Evolutionary conservation across 2,888 invertebrate species (phyloP).

Genomic region (Pheosia gnoma): DNA sequence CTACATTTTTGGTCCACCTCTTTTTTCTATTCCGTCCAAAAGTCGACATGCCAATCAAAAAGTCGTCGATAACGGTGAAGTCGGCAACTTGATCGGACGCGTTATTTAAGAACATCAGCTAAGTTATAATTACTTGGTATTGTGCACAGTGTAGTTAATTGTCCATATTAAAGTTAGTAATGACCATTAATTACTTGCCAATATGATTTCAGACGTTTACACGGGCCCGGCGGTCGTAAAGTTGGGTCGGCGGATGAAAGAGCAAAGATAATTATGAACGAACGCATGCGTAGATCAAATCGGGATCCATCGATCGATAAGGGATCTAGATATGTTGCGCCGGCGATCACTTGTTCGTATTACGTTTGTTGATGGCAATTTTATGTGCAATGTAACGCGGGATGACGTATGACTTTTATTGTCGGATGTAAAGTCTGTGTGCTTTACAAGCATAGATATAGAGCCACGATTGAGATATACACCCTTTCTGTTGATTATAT

Average conservation of each 20-base stretch:
- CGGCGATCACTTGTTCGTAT: slow-evolving; percentile 58
- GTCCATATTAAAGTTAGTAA: slow-evolving; percentile 64
- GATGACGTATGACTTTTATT: slow-evolving; percentile 39
- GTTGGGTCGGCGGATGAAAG: slow-evolving; percentile 79
- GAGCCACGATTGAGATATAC: background rate
- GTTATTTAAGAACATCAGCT: slow-evolving; percentile 47
- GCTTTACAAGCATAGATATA: background rate
- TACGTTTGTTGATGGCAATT: slow-evolving; percentile 61
- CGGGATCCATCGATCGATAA: slow-evolving; percentile 78
- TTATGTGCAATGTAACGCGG: slow-evolving; percentile 50
- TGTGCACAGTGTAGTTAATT: slow-evolving; percentile 66
- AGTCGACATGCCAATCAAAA: slow-evolving; percentile 36
- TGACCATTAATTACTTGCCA: slow-evolving; percentile 75
- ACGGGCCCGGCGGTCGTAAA: slow-evolving; percentile 72
- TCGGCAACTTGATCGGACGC: slow-evolving; percentile 40
- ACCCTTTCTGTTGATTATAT: slow-evolving; percentile 5
- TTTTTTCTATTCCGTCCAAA: slow-evolving; percentile 25
- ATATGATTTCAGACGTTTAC: slow-evolving; percentile 79
- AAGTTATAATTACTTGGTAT: slow-evolving; percentile 47
- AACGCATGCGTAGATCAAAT: slow-evolving; percentile 82
- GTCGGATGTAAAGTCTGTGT: background rate
- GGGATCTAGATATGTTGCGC: slow-evolving; percentile 72
- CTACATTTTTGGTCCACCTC: slow-evolving; percentile 22
- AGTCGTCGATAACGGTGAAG: slow-evolving; percentile 40
- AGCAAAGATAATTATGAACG: slow-evolving; percentile 78